Percentiles rank a stretch among this genome's conserved stretches.
These are phyloP conservation scores for Caenorhabditis becei DNA, from an alignment of 2,888 invertebrate species.

Conservation along the genomic window DNA sequence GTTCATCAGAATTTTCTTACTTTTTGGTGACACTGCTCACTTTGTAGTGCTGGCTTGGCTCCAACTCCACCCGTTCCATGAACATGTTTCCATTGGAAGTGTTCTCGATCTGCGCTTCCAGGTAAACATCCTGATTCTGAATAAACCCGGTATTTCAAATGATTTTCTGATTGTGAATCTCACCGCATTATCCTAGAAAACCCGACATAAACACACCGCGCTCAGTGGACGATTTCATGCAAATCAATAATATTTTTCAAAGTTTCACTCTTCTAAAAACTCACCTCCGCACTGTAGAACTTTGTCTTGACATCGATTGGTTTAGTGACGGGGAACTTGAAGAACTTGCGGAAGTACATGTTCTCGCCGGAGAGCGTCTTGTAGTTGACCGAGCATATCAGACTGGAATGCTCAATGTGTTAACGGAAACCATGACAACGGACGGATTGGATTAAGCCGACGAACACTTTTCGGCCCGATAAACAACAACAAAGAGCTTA, in stretches of 20 bases:
- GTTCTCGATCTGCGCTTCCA: slow-evolving; percentile 91
- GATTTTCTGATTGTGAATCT: slow-evolving; percentile 15
- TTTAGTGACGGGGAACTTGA: slow-evolving; percentile 95
- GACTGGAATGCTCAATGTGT: slow-evolving; percentile 83
- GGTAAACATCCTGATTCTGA: slow-evolving; percentile 87
- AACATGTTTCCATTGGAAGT: slow-evolving; percentile 94
- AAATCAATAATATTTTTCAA: slow-evolving; percentile 81
- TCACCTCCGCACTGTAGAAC: slow-evolving; percentile 92
- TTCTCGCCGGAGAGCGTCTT: slow-evolving; percentile 87
- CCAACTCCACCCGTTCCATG: slow-evolving; percentile 93
- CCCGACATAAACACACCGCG: slow-evolving; percentile 44
- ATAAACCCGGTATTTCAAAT: slow-evolving; percentile 51
- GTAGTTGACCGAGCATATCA: slow-evolving; percentile 97
- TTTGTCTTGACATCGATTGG: slow-evolving; percentile 98
- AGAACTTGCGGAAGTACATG: slow-evolving; percentile 94
- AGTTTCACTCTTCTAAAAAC: not conserved
- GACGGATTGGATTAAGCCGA: not conserved
- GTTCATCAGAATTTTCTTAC: slow-evolving; percentile 27
- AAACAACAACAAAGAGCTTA: slow-evolving; percentile 83
- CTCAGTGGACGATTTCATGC: slow-evolving; percentile 41
- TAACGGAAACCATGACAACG: not conserved
- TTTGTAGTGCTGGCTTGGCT: slow-evolving; percentile 93
- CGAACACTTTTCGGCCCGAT: not conserved
- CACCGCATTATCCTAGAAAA: slow-evolving; percentile 72
- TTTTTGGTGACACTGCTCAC: slow-evolving; percentile 81